Conservation (phyloP, 1,140 invertebrate genomes). For the Bombus waltoni region DNA sequence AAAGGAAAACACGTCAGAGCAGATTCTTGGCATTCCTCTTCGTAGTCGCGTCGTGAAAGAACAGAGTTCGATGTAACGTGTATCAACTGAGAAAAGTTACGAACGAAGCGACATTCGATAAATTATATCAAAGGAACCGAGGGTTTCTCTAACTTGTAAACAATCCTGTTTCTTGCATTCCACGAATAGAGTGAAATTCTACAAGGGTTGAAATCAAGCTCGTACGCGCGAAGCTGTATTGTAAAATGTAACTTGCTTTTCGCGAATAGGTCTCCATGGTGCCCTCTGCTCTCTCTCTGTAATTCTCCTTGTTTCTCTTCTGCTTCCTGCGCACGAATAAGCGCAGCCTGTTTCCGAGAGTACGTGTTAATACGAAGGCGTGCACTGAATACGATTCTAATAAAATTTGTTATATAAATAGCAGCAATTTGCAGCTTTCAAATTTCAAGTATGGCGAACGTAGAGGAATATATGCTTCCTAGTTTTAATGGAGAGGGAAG, state of each 20-base stretch:
- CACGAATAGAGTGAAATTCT: neutral
- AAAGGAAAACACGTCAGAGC: too few relatives aligned
- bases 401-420: neutral
- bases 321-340: neutral
- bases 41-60: too few relatives aligned
- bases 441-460: neutral
- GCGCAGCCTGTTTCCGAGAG: neutral
- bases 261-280: neutral
- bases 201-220: neutral
- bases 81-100: too few relatives aligned
- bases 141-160: neutral
- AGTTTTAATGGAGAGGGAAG: neutral
- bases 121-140: neutral
- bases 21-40: too few relatives aligned
- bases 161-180: neutral
- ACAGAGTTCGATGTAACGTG: too few relatives aligned
- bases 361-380: neutral
- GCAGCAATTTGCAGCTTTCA: neutral
- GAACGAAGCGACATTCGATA: too few relatives aligned
- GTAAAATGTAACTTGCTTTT: neutral
- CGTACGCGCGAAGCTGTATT: neutral
- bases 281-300: neutral
- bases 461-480: neutral
- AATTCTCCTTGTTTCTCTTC: neutral
- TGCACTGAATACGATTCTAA: neutral